Conservation (phyloP, 2,888 invertebrate genomes). For the Dynastes maya region DNA sequence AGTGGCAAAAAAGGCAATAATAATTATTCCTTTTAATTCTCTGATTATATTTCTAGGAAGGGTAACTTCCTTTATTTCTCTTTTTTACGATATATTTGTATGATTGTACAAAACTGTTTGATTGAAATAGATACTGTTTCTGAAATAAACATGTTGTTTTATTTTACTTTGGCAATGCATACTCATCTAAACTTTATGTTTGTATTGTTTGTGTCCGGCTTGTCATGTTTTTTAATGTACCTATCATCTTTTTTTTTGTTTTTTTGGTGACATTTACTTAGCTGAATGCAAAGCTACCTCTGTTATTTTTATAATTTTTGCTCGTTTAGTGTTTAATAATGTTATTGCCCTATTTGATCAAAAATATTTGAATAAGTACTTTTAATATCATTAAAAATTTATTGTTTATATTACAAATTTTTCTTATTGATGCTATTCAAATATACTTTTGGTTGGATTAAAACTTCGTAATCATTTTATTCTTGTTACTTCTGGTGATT, state of each 20-base stretch:
- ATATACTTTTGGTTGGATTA: background rate
- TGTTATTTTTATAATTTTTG: slow-evolving; percentile 7
- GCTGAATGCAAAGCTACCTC: slow-evolving; percentile 28
- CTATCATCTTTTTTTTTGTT: slow-evolving; percentile 1
- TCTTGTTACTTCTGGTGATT: background rate
- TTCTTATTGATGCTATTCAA: no score
- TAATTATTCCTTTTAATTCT: background rate
- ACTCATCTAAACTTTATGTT: slow-evolving; percentile 9
- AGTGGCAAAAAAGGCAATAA: slow-evolving; percentile 63
- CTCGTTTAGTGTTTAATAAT: background rate
- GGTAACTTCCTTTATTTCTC: background rate
- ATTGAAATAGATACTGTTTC: slow-evolving; percentile 56
- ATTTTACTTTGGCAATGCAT: slow-evolving; percentile 34
- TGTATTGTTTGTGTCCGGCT: slow-evolving; percentile 20
- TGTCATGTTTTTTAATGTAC: slow-evolving; percentile 20
- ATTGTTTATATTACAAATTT: no score
- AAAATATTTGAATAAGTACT: slow-evolving; percentile 20
- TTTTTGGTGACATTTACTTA: slow-evolving; percentile 50
- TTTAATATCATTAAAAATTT: no score
- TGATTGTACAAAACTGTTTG: slow-evolving; percentile 57
- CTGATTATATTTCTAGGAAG: slow-evolving; percentile 18
- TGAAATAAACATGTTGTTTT: slow-evolving; percentile 47
- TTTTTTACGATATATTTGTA: slow-evolving; percentile 45
- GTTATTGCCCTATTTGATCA: background rate
- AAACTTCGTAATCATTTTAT: slow-evolving; percentile 17